phyloP scores from a whole-genome alignment of 2,113 vertebrate genomes.

The Crotophaga sulcirostris region DNA sequence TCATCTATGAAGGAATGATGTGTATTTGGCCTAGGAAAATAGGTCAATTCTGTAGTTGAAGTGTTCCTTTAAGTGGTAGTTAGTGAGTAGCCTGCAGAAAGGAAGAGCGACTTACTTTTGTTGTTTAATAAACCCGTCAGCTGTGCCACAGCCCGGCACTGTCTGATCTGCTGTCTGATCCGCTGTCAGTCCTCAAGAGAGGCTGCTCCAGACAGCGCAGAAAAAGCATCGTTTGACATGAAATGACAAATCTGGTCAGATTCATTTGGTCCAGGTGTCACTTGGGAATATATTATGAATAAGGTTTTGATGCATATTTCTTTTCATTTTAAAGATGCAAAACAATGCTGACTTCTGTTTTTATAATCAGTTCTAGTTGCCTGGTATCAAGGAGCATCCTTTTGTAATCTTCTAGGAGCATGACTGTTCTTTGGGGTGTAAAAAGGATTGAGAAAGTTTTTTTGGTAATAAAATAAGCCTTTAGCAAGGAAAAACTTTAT shows the following conservation, averaged over 20 bases:
- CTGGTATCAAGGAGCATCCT: neutral
- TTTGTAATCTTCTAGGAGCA: neutral
- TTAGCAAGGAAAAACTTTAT: neutral
- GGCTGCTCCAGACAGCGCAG: neutral
- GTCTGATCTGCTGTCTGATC: neutral
- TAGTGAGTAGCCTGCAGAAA: neutral
- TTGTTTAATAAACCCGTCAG: neutral
- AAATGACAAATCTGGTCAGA: neutral
- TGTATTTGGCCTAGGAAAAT: neutral
- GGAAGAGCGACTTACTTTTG: neutral
- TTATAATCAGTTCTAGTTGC: neutral
- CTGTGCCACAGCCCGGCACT: neutral
- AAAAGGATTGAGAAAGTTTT: neutral
- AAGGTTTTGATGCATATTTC: neutral
- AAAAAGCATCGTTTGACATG: neutral
- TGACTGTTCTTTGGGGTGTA: neutral
- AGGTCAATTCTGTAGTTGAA: neutral
- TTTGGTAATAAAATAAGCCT: neutral
- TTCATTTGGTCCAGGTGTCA: neutral
- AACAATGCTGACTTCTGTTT: neutral
- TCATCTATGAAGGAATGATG: neutral
- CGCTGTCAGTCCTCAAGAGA: rapidly evolving
- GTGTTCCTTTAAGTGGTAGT: neutral
- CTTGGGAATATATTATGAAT: neutral
- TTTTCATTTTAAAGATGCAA: neutral